Evolutionary conservation across 2,888 invertebrate species (phyloP).

Genomic region (Daptonema setosum): DNA sequence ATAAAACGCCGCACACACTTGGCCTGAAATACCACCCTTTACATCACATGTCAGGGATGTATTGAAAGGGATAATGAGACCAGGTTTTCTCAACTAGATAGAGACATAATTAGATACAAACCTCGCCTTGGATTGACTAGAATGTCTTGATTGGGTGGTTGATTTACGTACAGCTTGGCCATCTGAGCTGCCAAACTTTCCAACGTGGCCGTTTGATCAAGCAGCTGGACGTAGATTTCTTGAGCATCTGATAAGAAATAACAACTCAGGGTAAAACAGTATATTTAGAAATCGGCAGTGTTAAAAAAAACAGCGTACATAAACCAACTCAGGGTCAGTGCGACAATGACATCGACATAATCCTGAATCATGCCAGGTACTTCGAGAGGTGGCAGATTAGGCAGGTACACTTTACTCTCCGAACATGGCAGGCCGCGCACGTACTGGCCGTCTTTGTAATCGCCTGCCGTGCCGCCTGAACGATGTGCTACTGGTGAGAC

Average conservation of each 20-base stretch:
- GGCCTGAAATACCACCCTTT: not conserved
- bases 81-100: not conserved
- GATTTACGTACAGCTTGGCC: not conserved
- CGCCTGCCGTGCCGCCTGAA: not conserved
- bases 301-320: too few species aligned
- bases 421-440: not conserved
- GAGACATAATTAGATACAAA: not conserved
- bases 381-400: not conserved
- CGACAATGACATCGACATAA: not conserved
- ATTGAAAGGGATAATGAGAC: not conserved
- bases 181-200: not conserved
- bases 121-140: conserved; percentile 1
- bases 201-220: not conserved
- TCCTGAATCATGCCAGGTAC: not conserved
- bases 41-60: not conserved
- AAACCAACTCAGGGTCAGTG: not conserved
- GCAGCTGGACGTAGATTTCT: conserved; percentile 3
- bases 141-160: not conserved
- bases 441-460: not conserved
- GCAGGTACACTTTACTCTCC: not conserved
- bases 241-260: not conserved
- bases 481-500: not conserved
- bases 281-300: too few species aligned
- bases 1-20: conserved; percentile 2
- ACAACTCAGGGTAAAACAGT: too few species aligned